phyloP scores from a whole-genome alignment of 1,140 invertebrate genomes.

The Mesaphorura yosii region DNA sequence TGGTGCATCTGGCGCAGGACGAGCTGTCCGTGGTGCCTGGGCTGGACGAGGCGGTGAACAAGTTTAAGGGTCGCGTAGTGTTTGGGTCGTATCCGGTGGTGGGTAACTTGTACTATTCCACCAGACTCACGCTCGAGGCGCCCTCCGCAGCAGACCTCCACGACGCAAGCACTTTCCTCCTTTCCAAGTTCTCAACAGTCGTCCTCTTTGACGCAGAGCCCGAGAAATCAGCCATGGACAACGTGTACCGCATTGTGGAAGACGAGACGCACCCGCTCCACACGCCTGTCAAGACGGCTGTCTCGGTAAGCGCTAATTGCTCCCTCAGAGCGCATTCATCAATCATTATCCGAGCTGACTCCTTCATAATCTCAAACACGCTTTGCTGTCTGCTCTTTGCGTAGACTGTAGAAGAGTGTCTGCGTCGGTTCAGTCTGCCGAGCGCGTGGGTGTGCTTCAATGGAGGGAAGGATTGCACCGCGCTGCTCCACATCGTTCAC shows the following conservation, averaged over 20 bases:
- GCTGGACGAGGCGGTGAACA: slow-evolving; percentile 43
- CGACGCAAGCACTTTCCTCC: slow-evolving; percentile 35
- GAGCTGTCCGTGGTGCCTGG: slow-evolving; percentile 46
- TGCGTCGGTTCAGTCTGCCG: slow-evolving; percentile 46
- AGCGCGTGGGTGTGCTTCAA: slow-evolving; percentile 85
- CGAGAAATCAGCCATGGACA: slow-evolving; percentile 14
- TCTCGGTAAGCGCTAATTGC: slow-evolving; percentile 27
- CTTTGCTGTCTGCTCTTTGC: slow-evolving; percentile 18
- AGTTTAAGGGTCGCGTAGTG: slow-evolving; percentile 43
- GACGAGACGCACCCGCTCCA: slow-evolving; percentile 23
- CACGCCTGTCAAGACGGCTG: slow-evolving; percentile 23
- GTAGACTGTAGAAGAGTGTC: slow-evolving; percentile 35
- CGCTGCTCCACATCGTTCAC: slow-evolving; percentile 64
- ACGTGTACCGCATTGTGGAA: slow-evolving; percentile 26
- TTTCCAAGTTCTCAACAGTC: slow-evolving; percentile 24
- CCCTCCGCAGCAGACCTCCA: slow-evolving; percentile 31
- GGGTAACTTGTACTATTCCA: slow-evolving; percentile 37
- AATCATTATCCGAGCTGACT: slow-evolving; percentile 11
- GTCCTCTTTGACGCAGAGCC: slow-evolving; percentile 28
- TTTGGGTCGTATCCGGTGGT: slow-evolving; percentile 59
- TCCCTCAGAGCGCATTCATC: not conserved
- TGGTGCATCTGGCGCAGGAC: slow-evolving; percentile 43
- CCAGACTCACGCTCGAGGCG: slow-evolving; percentile 43
- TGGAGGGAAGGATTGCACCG: slow-evolving; percentile 95
- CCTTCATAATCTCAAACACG: slow-evolving; percentile 5